phyloP scores from a whole-genome alignment of 2,888 invertebrate genomes.

The Malthinus flaveolus region DNA sequence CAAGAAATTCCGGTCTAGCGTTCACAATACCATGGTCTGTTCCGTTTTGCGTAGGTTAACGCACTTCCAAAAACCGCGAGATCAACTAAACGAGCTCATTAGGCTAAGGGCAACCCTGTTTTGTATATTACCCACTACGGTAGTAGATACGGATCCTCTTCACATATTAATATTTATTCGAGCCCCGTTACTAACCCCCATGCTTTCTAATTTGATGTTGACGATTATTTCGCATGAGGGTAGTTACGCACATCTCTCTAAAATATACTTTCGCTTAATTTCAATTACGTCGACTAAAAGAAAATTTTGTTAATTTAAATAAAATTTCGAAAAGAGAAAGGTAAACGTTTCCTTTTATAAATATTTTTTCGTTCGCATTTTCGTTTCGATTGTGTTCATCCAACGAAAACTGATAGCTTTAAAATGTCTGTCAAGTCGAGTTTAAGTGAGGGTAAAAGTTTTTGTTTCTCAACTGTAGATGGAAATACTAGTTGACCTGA shows the following conservation, averaged over 20 bases:
- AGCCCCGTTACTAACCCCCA: conserved; percentile 11
- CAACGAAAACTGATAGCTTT: conserved; percentile 6
- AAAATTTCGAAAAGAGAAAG: too few species aligned
- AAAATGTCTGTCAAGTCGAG: conserved; percentile 2
- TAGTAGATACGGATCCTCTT: conserved; percentile 19
- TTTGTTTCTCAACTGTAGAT: too few species aligned
- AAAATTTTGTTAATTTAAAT: background rate
- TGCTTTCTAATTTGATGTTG: conserved; percentile 15
- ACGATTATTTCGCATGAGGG: conserved; percentile 10
- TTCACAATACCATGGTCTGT: conserved; percentile 8
- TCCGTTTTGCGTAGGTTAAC: conserved; percentile 19
- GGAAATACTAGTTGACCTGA: too few species aligned
- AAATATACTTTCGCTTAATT: background rate
- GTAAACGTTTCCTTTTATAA: too few species aligned
- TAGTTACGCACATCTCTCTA: background rate
- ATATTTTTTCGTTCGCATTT: background rate
- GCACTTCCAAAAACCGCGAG: conserved; percentile 18
- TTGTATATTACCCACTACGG: conserved; percentile 22
- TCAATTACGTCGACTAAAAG: background rate
- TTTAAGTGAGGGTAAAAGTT: too few species aligned
- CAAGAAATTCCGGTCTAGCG: conserved; percentile 21
- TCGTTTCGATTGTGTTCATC: conserved; percentile 9
- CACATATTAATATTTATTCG: conserved; percentile 21
- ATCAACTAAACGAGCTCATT: conserved; percentile 30
- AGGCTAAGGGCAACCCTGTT: conserved; percentile 19